Base-by-base conservation (phyloP, 2,797 vertebrate species). In the Amblyopsis hoosieri region DNA sequence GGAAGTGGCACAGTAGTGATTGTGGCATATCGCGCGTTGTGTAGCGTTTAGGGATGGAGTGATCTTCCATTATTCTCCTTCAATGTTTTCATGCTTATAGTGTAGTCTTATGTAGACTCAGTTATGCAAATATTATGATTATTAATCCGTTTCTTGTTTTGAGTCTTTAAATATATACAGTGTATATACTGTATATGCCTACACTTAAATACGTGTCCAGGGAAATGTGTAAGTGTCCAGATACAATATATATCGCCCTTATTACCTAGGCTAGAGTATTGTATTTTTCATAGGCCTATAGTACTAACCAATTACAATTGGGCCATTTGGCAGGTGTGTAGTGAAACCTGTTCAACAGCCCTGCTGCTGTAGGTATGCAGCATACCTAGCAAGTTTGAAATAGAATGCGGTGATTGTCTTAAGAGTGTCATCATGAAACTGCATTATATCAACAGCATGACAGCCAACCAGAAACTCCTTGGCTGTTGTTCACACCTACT, bases 311-410 rank as follows among this genome's bases (percentile, higher is more conserved):
- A 42, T 42, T 42, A 42, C 37, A 42, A 42, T 42, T 9, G 4
- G 37, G 8, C 9, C 1, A 42, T 42, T 42, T 42, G 9, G 37
- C 37, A 42, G 37, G 37, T 42, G 37, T 42, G 37, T 42, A 42
- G 64, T 67, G 51, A 69, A 87, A 88, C 80, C 73, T 79, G 83
- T 89, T 69, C 2, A 59, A 58, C 78, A 60, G 63, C 66, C 49
- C 54, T 31, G 66, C 69, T 65, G 70, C 33, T 50, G 23, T 29
- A 61, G 70, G 66, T 70, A 55, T 61, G 47, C 13, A 51, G 70
- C 76, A 84, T 69, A 64, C 79, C 67, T 7, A 83, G 76, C 85
- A 77, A 69, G 88, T 88, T 87, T 81, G 46, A 64, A 55, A 61
- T 58, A 55, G 46, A 45, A 66, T 70, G 19, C 37, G 42, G 64